Evolutionary conservation across 2,113 vertebrate genomes (phyloP).

Genomic region (Hippopotamus amphibius): DNA sequence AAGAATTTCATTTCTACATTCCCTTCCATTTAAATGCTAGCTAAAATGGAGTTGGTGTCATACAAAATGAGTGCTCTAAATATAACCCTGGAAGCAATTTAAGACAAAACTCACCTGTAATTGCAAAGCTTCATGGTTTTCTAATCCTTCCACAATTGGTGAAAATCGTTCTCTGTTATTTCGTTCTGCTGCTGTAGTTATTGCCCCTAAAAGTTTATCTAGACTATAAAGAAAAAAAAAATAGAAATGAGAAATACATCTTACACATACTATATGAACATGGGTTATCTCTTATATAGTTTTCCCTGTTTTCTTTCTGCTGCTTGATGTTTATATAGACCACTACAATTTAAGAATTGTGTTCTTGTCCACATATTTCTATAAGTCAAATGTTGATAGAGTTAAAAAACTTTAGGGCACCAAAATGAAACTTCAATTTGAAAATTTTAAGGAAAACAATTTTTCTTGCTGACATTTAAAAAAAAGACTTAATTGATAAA

Average conservation of each 20-base stretch:
- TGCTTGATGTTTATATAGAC: slow-evolving; percentile 48
- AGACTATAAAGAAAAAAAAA: slow-evolving; percentile 86
- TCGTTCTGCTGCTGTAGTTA: slow-evolving; percentile 96
- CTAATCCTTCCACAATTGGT: slow-evolving; percentile 96
- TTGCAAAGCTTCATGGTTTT: slow-evolving; percentile 97
- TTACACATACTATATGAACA: slow-evolving; percentile 80
- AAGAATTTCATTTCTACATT: slow-evolving; percentile 49
- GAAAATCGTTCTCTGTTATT: slow-evolving; percentile 96
- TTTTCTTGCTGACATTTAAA: neutral
- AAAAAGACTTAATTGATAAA: neutral
- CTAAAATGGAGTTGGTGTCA: neutral
- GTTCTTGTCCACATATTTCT: neutral
- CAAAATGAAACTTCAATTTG: slow-evolving; percentile 52
- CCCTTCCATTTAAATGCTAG: slow-evolving; percentile 8
- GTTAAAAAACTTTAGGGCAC: slow-evolving; percentile 32
- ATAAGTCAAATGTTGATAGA: neutral
- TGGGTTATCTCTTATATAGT: slow-evolving; percentile 74
- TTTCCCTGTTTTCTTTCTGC: slow-evolving; percentile 55
- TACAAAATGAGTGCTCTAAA: slow-evolving; percentile 14
- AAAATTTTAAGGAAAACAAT: neutral
- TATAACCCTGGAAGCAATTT: slow-evolving; percentile 10
- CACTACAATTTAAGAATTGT: neutral
- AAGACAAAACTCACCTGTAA: slow-evolving; percentile 91
- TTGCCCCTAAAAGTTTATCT: slow-evolving; percentile 97
- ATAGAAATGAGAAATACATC: slow-evolving; percentile 81